A percentile compares a stretch with the other conserved stretches of the same genome.
Conservation (phyloP, 2,797 vertebrate genomes). For the Gymnoscopelus braueri region DNA sequence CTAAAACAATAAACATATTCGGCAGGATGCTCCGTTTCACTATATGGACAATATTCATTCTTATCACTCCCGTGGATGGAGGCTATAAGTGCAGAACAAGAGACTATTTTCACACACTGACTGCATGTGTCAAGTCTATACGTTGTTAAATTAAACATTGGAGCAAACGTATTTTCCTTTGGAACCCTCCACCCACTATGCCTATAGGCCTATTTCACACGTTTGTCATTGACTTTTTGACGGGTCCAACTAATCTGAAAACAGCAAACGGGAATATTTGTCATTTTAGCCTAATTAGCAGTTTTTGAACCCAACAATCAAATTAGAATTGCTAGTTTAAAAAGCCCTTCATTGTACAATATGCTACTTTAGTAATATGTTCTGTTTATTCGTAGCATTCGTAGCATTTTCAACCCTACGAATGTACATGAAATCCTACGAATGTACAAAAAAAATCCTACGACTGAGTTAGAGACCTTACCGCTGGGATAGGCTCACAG, state of each 20-base stretch:
- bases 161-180: conserved; percentile 18
- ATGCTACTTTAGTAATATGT: too few species aligned
- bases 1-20: conserved; percentile 19
- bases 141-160: conserved; percentile 36
- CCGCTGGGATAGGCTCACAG: conserved; percentile 25
- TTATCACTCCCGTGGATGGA: conserved; percentile 19
- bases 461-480: conserved; percentile 32
- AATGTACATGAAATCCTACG: too few species aligned
- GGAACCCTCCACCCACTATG: conserved; percentile 7
- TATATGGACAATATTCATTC: conserved; percentile 10
- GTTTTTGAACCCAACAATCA: not conserved
- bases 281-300: not conserved
- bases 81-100: conserved; percentile 39
- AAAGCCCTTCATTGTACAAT: too few species aligned
- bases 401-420: too few species aligned
- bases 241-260: not conserved
- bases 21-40: conserved; percentile 32
- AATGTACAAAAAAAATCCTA: too few species aligned
- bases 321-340: not conserved
- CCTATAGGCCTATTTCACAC: conserved; percentile 12
- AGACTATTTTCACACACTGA: conserved; percentile 34
- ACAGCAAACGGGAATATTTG: not conserved
- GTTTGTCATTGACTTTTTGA: conserved; percentile 4
- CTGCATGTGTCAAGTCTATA: conserved; percentile 16
- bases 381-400: too few species aligned